Base-by-base conservation (phyloP, 64 coral and sea anemone species). In the Actinia equina region DNA sequence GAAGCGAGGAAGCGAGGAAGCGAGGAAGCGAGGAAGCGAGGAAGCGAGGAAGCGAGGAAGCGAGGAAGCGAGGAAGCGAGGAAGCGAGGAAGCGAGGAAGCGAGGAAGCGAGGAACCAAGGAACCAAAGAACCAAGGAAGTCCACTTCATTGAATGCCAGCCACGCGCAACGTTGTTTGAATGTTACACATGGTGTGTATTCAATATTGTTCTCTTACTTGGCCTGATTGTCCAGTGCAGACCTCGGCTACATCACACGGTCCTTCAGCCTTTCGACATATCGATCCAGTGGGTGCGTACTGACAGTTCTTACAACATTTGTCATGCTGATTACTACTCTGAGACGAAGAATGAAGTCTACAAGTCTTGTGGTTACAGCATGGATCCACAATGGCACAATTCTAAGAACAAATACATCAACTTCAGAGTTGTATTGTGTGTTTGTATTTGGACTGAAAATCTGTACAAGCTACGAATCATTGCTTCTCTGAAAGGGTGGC, bases 231-330 rank as follows among this genome's bases (percentile, higher is more conserved):
- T 37, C 90, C 90, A 14, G 42, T 20, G 25, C 90, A 91, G 46
- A 41, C 4, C 57, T 91, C 90, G 64, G 37, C 55, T 15, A 91
- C 84, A 87, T 91, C 90, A 41, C 90, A 91, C n/a, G 42, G 65
- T 56, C 85, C 85, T 18, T 27, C 57, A 44, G 84, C 67, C 12
- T 80, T 65, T 17, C 90, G 84, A 65, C 90, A 91, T n/a, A 71
- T 8, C 43, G 51, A 61, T 70, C 90, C 90, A 25, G 62, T 23
- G 2, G 90, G 90, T 57, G 84, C 58, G 20, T 86, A 69, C 26
- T 87, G 52, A 37, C 87, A 88, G 6, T 88, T 14, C 63, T 65
- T 53, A 52, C 87, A 88, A 53, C 87, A 88, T 30, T 18, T 46
- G 25, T 88, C 74, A 82, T 82, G 76, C 6, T 25, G 77, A 13